A percentile compares a stretch with the other conserved stretches of the same genome.
These are phyloP conservation scores for Oligia fasciuncula DNA, from an alignment of 2,888 invertebrate genomes.

Conservation along the genomic window DNA sequence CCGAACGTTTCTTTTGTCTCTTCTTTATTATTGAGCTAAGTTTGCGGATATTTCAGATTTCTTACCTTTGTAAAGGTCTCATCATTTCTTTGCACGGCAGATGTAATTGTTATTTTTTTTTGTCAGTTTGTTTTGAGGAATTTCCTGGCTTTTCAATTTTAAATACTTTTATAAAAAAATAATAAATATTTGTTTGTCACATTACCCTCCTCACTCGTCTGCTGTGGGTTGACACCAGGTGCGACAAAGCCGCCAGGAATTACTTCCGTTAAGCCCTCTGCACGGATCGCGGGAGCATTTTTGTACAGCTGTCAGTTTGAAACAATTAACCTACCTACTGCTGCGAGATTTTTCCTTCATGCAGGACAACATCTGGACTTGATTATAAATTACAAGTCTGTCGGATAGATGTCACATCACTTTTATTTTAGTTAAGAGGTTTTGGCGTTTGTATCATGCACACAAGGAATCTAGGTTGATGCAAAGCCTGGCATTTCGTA, in stretches of 20 bases:
- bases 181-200: slow-evolving; percentile 22
- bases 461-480: background rate
- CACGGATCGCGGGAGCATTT: slow-evolving; percentile 12
- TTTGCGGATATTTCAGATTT: slow-evolving; percentile 49
- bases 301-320: slow-evolving; percentile 35
- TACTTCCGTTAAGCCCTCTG: slow-evolving; percentile 16
- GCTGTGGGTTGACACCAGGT: slow-evolving; percentile 44
- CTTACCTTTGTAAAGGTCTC: slow-evolving; percentile 17
- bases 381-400: background rate
- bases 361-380: background rate
- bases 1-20: slow-evolving; percentile 54
- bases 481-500: background rate
- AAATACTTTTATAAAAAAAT: slow-evolving; percentile 6
- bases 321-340: slow-evolving; percentile 42
- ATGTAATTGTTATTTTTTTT: slow-evolving; percentile 24
- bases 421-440: background rate
- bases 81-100: slow-evolving; percentile 8
- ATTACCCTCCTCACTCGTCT: slow-evolving; percentile 42
- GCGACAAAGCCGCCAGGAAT: slow-evolving; percentile 43
- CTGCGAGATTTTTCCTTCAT: slow-evolving; percentile 9
- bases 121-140: slow-evolving; percentile 9
- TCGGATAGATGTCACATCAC: background rate
- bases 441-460: too few species aligned
- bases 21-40: slow-evolving; percentile 54
- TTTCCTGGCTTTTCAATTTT: background rate